Percentiles rank a stretch among this genome's conserved stretches.
Conservation (phyloP, 2,888 invertebrate genomes). For the Sussaba pulchella region DNA sequence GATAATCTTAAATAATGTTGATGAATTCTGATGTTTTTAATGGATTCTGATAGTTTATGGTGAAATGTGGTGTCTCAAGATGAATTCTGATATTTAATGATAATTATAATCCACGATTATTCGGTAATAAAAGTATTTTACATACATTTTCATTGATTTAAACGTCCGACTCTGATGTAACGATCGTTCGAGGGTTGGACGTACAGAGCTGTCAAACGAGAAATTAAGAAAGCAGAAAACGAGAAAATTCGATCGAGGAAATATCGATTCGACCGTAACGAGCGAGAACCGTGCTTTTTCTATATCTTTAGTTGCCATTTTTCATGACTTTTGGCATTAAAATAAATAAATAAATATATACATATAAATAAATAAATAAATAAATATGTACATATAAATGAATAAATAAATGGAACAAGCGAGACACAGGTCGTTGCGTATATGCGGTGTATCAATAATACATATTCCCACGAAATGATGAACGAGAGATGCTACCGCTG, state of each 20-base stretch:
- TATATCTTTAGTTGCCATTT: conserved; percentile 2
- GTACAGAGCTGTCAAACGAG: background rate
- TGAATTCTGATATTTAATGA: no score
- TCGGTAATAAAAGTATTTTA: no score
- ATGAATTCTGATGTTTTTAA: no score
- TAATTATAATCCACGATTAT: no score
- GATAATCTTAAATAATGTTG: no score
- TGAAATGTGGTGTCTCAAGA: no score
- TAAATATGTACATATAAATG: no score
- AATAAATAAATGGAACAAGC: background rate
- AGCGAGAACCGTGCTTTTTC: conserved; percentile 17
- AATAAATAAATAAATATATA: conserved; percentile 1
- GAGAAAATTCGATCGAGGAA: conserved; percentile 36
- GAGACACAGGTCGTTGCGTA: conserved; percentile 39
- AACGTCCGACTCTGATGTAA: no score
- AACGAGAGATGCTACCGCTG: conserved; percentile 15
- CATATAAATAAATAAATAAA: no score
- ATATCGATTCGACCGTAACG: conserved; percentile 48
- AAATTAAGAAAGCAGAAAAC: conserved; percentile 43
- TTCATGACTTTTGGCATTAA: conserved; percentile 28
- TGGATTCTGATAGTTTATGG: no score
- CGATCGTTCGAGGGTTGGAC: conserved; percentile 19
- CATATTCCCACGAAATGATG: conserved; percentile 40
- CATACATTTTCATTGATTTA: no score
- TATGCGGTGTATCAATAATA: conserved; percentile 15